Percentiles rank a stretch among this genome's conserved stretches.
These are phyloP conservation scores for Drosophila bocki DNA, from an alignment of 1,140 invertebrate genomes.

Conservation along the genomic window DNA sequence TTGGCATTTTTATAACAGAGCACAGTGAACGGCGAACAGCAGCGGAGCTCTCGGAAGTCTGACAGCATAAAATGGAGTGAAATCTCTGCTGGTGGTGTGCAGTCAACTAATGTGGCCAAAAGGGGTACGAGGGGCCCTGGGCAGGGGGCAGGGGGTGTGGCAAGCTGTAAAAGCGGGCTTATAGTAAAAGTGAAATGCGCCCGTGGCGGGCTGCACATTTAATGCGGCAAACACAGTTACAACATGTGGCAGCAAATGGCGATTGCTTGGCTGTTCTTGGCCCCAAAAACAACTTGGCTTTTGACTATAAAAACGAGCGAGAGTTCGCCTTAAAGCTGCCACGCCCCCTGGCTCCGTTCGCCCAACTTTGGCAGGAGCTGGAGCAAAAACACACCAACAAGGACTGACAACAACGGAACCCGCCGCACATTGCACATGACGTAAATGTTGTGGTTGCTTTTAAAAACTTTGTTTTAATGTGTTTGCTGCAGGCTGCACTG, in stretches of 20 bases:
- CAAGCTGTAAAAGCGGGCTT: constrained; percentile 65
- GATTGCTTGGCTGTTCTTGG: constrained; percentile 48
- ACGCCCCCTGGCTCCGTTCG: constrained; percentile 21
- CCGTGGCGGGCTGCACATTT: constrained; percentile 65
- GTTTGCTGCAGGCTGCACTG: constrained; percentile 52
- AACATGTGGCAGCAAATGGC: constrained; percentile 80
- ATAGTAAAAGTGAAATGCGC: constrained; percentile 78
- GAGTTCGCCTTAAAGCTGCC: constrained; percentile 70
- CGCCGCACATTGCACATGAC: constrained; percentile 68
- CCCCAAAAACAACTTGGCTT: constrained; percentile 76
- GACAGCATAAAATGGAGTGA: constrained; percentile 82
- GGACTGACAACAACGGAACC: constrained; percentile 43
- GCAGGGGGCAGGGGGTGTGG: background rate
- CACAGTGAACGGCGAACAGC: constrained; percentile 16
- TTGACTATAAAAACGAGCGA: constrained; percentile 75
- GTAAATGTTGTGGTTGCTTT: constrained; percentile 74
- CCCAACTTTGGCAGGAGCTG: constrained; percentile 48
- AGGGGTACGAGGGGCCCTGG: background rate
- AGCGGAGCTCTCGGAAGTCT: constrained; percentile 77
- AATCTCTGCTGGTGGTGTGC: constrained; percentile 79
- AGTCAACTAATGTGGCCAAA: constrained; percentile 65
- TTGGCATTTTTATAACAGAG: constrained; percentile 76
- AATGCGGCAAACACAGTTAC: constrained; percentile 78
- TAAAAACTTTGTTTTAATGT: constrained; percentile 77
- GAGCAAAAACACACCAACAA: constrained; percentile 38